Evolutionary conservation across 2,888 invertebrate genomes (phyloP), one percentile per base, ranked within the genome.

Genomic region (Nomada fabriciana): DNA sequence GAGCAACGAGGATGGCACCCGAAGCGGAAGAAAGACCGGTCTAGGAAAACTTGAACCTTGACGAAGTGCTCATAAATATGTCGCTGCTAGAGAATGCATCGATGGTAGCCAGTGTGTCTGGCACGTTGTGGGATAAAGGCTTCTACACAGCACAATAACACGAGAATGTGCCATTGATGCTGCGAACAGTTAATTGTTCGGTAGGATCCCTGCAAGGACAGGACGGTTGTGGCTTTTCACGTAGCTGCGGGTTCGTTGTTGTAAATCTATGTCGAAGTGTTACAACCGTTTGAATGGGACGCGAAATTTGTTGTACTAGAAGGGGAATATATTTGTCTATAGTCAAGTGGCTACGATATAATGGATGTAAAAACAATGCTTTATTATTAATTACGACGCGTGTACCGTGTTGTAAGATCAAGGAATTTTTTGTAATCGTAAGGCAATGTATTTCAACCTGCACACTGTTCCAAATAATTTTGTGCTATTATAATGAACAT

Each of bases 21-120:
- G 25, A 1, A 42, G 60, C 61, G 53, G 73, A 68, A 83, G 69
- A 65, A 72, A 76, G 69, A 84, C 55, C 76, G 75, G 74, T 84
- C 75, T 64, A 83, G 79, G 78, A 83, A 87, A 85, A 72, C 73
- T 75, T 64, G 79, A 59, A 59, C 47, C 83, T 81, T 86, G 87
- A 87, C 83, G 87, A 85, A 86, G 83, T 83, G 68, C 74, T 79
- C 87, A 73, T 87, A 87, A 87, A 86, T 85, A 85, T 52, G 86
- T 86, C 81, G 50, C 63, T 43, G 18, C 60, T 36, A 70, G 57
- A 64, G 80, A 74, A 75, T 52, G 70, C 68, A 57, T 72, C 82
- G 57, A 86, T 86, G 74, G 76, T 79, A 85, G 85, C 76, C 68
- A 68, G 80, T 60, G 65, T 61, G 75, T 85, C 78, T 82, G 53